Evolutionary conservation across 2,888 invertebrate genomes (phyloP).

Genomic region (Adelphocoris suturalis): DNA sequence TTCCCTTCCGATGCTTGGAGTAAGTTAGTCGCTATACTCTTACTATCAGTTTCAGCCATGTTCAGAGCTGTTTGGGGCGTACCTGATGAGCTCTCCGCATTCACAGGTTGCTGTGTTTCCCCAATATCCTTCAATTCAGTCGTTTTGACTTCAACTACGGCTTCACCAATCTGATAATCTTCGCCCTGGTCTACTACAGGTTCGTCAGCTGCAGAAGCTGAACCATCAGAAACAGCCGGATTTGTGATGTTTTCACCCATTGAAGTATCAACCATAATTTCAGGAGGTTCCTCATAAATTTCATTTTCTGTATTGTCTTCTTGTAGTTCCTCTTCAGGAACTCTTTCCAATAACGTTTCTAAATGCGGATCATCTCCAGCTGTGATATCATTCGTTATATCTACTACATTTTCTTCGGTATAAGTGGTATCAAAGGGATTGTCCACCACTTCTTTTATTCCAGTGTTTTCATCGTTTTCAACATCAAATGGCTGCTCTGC

Average conservation of each 20-base stretch:
- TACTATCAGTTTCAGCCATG: slow-evolving; percentile 47
- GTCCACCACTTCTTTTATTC: background rate
- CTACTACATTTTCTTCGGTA: background rate
- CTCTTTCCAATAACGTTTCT: background rate
- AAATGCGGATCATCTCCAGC: background rate
- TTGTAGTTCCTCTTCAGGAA: background rate
- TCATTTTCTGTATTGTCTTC: slow-evolving; percentile 35
- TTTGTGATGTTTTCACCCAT: background rate
- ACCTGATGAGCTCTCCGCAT: slow-evolving; percentile 8
- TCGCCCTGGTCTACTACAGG: background rate
- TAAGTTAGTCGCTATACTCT: slow-evolving; percentile 22
- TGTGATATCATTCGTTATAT: background rate
- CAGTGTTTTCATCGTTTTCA: background rate
- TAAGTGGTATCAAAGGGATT: background rate
- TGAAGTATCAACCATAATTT: slow-evolving; percentile 4
- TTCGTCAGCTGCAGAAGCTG: background rate
- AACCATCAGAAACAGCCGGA: background rate
- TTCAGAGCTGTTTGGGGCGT: slow-evolving; percentile 60
- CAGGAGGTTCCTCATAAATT: slow-evolving; percentile 58
- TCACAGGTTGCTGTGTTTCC: background rate
- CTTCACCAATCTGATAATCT: background rate
- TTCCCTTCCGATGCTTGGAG: slow-evolving; percentile 67
- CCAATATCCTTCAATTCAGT: background rate
- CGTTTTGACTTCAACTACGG: background rate
- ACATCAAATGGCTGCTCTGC: background rate